phyloP scores from a whole-genome alignment of 2,797 vertebrate genomes.

The Coranthus polyacanthus region DNA sequence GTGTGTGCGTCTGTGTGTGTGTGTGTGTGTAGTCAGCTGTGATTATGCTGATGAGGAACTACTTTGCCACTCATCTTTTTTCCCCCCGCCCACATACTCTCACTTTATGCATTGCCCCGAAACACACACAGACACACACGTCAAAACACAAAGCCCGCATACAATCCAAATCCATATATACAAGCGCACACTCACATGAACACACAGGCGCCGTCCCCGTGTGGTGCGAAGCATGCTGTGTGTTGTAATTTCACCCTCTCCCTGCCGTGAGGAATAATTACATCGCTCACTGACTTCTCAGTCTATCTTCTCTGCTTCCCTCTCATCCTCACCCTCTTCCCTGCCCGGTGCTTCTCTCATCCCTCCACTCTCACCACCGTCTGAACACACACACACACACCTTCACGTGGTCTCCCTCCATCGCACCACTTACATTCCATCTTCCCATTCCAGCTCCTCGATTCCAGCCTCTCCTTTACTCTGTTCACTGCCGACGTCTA shows the following conservation, averaged over 20 bases:
- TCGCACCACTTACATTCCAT: neutral
- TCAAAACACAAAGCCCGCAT: conserved; percentile 11
- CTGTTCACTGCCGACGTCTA: neutral
- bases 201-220: conserved; percentile 28
- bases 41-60: conserved; percentile 65
- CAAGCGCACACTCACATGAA: conserved; percentile 20
- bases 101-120: neutral
- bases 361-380: conserved; percentile 6
- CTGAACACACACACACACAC: conserved; percentile 8
- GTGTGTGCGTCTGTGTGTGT: conserved; percentile 15
- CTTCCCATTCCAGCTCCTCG: neutral
- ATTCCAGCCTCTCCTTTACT: neutral
- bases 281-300: conserved; percentile 75
- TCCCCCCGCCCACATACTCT: conserved; percentile 17
- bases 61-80: conserved; percentile 37
- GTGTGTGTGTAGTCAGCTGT: conserved; percentile 48
- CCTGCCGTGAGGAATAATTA: conserved; percentile 82
- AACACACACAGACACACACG: conserved; percentile 15
- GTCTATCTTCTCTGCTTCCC: conserved; percentile 55
- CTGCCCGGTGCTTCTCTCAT: conserved; percentile 4
- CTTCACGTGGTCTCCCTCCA: neutral
- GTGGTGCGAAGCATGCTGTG: conserved; percentile 64
- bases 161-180: conserved; percentile 23
- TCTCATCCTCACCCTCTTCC: conserved; percentile 35
- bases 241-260: conserved; percentile 79